Conservation (phyloP, 2,888 invertebrate genomes). For the Sphaeridia pumilis region DNA sequence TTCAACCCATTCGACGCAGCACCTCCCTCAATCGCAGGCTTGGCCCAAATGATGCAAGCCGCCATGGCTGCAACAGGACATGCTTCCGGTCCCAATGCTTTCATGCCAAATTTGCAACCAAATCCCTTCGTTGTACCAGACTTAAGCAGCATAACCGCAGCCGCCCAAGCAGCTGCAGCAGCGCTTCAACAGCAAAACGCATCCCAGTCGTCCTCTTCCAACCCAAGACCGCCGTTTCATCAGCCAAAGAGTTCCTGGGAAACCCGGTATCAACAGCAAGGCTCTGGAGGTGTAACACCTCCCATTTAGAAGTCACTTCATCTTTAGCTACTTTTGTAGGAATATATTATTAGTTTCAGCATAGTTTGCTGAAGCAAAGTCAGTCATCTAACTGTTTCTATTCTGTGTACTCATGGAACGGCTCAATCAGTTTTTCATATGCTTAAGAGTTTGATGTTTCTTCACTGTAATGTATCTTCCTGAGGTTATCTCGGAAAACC, state of each 20-base stretch:
- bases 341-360: too few relatives aligned
- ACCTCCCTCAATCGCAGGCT: slow-evolving; percentile 15
- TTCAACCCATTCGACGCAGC: slow-evolving; percentile 7
- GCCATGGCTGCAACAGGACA: slow-evolving; percentile 15
- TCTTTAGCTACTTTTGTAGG: too few relatives aligned
- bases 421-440: too few relatives aligned
- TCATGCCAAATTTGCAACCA: slow-evolving; percentile 6
- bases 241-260: slow-evolving; percentile 26
- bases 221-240: slow-evolving; percentile 17
- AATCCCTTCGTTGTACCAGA: slow-evolving; percentile 10
- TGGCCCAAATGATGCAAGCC: slow-evolving; percentile 27
- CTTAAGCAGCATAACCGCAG: slow-evolving; percentile 4
- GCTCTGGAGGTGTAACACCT: slow-evolving; percentile 24
- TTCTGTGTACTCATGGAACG: too few relatives aligned
- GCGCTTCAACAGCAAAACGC: slow-evolving; percentile 10
- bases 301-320: slow-evolving; percentile 23
- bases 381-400: too few relatives aligned
- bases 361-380: too few relatives aligned
- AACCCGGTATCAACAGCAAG: slow-evolving; percentile 24
- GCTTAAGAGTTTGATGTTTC: too few relatives aligned
- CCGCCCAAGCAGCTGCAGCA: slow-evolving; percentile 8
- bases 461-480: too few relatives aligned
- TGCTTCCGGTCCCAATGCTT: slow-evolving; percentile 6
- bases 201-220: slow-evolving; percentile 9
- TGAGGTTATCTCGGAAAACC: too few relatives aligned